Percentiles rank a stretch among this genome's conserved stretches.
These are phyloP conservation scores for Piliocolobus tephrosceles DNA, from an alignment of 2,113 vertebrate genomes.

Conservation along the genomic window DNA sequence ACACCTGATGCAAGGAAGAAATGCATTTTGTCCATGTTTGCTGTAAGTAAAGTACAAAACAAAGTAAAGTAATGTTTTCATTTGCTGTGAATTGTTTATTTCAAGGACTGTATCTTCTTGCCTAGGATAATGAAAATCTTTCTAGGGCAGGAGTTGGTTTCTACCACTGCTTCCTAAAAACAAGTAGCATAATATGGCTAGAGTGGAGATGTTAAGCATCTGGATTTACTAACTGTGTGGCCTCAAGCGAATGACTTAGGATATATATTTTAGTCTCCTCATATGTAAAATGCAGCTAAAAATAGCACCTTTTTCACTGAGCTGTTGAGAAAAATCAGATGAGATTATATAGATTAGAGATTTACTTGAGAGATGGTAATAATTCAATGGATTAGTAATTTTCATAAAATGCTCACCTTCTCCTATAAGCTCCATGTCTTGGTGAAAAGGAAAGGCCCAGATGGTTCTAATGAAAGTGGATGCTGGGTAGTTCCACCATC, in stretches of 20 bases:
- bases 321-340: not conserved
- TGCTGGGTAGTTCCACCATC: not conserved
- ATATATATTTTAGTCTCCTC: not conserved
- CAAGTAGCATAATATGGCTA: not conserved
- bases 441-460: not conserved
- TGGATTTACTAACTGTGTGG: not conserved
- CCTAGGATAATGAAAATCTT: not conserved
- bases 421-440: not conserved
- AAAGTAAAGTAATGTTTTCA: not conserved
- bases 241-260: not conserved
- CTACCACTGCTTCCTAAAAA: not conserved
- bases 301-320: not conserved
- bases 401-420: not conserved
- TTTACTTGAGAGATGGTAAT: not conserved
- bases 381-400: not conserved
- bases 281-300: not conserved
- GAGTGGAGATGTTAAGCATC: not conserved
- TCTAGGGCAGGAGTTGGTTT: not conserved
- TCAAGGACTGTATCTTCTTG: not conserved
- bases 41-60: not conserved
- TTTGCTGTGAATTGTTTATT: not conserved
- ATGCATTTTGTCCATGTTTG: not conserved
- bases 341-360: not conserved
- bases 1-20: not conserved
- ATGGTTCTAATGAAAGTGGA: not conserved